phyloP scores from a whole-genome alignment of 2,797 vertebrate genomes.

The Channa striata region DNA sequence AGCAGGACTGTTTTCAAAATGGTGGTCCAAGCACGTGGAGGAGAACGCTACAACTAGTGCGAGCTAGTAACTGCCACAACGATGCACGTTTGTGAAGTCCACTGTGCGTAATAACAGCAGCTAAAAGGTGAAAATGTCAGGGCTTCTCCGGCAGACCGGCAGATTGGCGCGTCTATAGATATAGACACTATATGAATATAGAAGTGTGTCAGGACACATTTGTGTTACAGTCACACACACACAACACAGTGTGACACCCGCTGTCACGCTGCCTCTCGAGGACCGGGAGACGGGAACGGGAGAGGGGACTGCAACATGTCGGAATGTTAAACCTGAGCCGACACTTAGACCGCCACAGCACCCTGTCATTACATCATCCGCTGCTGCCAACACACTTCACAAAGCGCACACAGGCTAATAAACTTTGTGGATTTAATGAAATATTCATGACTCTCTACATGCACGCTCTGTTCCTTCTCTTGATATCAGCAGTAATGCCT shows the following conservation, averaged over 20 bases:
- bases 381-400: slow-evolving; percentile 16
- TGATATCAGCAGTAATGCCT: slow-evolving; percentile 28
- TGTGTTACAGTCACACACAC: not conserved
- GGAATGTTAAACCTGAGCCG: slow-evolving; percentile 6
- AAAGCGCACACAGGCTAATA: slow-evolving; percentile 35
- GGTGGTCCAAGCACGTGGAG: too few relatives aligned
- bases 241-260: slow-evolving; percentile 14
- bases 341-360: not conserved
- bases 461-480: slow-evolving; percentile 12
- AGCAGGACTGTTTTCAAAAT: too few relatives aligned
- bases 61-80: too few relatives aligned
- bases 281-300: not conserved
- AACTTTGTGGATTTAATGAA: slow-evolving; percentile 53
- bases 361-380: not conserved
- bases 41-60: too few relatives aligned
- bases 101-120: not conserved
- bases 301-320: not conserved
- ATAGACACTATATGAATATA: too few relatives aligned
- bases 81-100: too few relatives aligned
- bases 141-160: not conserved
- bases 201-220: slow-evolving; percentile 17
- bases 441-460: slow-evolving; percentile 60
- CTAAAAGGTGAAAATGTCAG: slow-evolving; percentile 1
- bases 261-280: slow-evolving; percentile 6
- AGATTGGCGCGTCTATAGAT: slow-evolving; percentile 4